phyloP scores from a whole-genome alignment of 2,797 vertebrate species.

The Rhinophrynus dorsalis region DNA sequence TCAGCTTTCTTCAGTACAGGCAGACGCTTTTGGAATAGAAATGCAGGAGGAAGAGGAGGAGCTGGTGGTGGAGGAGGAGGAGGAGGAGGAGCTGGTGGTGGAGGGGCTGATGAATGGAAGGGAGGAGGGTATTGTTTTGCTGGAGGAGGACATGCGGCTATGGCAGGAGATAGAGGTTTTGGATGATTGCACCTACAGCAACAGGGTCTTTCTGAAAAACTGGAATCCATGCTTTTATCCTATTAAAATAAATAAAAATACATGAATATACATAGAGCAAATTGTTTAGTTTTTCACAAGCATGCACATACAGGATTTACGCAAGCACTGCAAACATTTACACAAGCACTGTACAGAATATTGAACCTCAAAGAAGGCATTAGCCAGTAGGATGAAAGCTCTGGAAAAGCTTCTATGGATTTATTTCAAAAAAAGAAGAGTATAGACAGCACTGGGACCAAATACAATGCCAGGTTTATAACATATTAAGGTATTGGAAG shows the following conservation, averaged over 20 bases:
- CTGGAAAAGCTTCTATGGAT: too few relatives aligned
- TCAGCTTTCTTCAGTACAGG: slow-evolving; percentile 54
- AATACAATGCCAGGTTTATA: too few relatives aligned
- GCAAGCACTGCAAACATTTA: too few relatives aligned
- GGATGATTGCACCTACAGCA: slow-evolving; percentile 54
- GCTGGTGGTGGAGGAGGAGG: slow-evolving; percentile 45
- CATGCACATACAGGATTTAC: too few relatives aligned
- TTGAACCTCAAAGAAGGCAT: too few relatives aligned
- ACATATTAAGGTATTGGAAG: too few relatives aligned
- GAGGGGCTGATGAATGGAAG: slow-evolving; percentile 40
- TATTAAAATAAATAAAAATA: slow-evolving; percentile 15
- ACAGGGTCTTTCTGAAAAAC: slow-evolving; percentile 48
- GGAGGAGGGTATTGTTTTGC: slow-evolving; percentile 8
- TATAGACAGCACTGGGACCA: too few relatives aligned
- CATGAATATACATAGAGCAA: too few relatives aligned
- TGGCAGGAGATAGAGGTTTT: slow-evolving; percentile 1
- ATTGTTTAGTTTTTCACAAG: too few relatives aligned
- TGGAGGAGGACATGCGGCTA: background rate
- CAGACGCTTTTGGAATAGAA: slow-evolving; percentile 52
- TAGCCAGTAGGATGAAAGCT: too few relatives aligned
- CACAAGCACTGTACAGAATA: too few relatives aligned
- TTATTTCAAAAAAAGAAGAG: too few relatives aligned
- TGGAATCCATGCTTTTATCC: slow-evolving; percentile 19
- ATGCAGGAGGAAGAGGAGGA: slow-evolving; percentile 48
- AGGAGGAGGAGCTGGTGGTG: slow-evolving; percentile 47